Evolutionary conservation across 2,113 vertebrate species (phyloP), one percentile per base, ranked within the genome.

Genomic region (Lipophrys pholis): DNA sequence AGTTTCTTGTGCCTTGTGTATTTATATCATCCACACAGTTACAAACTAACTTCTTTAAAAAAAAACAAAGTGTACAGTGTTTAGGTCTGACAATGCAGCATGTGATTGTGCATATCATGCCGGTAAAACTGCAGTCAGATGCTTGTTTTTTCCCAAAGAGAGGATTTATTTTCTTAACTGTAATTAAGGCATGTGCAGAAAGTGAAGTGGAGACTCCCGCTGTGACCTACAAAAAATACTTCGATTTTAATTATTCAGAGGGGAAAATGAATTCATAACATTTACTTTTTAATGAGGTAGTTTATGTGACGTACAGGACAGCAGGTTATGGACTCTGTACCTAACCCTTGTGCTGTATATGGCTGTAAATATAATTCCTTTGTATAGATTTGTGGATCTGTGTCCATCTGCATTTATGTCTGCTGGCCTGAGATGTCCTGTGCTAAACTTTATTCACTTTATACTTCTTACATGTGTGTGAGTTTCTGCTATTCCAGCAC

Each of bases 281-380:
- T 57, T 88, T 71, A 78, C 65, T 87, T 81, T 83, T 89, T 86
- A 65, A 83, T 86, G 81, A 80, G 67, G 48, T 16, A 5, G 76
- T 46, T 70, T 5, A 73, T 39, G 14, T 16, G 35, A 43, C 36
- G 42, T 46, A 30, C 40, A 62, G 17, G 11, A 50, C 41, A 6
- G 41, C 36, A 43, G 42, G 40, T 12, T 35, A 69, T 42, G 6
- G 73, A 59, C 48, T 48, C 17, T 15, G 16, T 16, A 42, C 53
- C 49, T 43, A 30, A 48, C 41, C 5, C 16, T 7, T 35, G 1
- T 35, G 0, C 40, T 17, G 6, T 53, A 53, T 15, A 6, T 72
- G 68, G 3, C 36, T 63, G 6, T 40, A 45, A 52, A 74, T 69
- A 54, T 12, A n/a, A 39, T 57, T 52, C 40, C 64, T 6, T 11